phyloP scores from a whole-genome alignment of 64 coral and sea anemone species.

The Pocillopora verrucosa region DNA sequence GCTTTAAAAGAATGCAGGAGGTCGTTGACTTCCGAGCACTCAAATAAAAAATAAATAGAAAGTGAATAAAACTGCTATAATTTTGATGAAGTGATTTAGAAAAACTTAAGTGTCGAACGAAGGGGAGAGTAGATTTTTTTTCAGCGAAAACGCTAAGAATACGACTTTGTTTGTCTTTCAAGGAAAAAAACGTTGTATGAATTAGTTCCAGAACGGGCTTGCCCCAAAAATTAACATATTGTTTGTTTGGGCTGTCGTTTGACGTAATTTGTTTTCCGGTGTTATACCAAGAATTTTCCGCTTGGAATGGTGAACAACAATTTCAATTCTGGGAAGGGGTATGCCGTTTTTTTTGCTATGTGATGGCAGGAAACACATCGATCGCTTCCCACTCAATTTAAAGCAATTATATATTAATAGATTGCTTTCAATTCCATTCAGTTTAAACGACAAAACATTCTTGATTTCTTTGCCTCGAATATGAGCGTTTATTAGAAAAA shows the following conservation, averaged over 20 bases:
- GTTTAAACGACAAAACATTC: not conserved
- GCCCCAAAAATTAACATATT: not conserved
- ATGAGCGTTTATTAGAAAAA: not conserved
- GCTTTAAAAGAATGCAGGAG: not conserved
- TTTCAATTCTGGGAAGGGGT: slow-evolving; percentile 33
- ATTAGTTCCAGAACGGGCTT: slow-evolving; percentile 13
- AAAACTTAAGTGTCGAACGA: too few relatives aligned
- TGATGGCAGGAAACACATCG: not conserved
- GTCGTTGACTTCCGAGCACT: slow-evolving; percentile 15
- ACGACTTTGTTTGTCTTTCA: not conserved
- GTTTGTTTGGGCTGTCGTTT: not conserved
- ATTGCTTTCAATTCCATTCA: not conserved
- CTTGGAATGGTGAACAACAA: not conserved
- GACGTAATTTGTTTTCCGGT: slow-evolving; percentile 28
- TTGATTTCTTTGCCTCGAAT: not conserved
- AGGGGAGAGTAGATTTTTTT: too few relatives aligned
- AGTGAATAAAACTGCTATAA: too few relatives aligned
- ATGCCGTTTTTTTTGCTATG: not conserved
- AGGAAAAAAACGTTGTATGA: not conserved
- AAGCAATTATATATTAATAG: slow-evolving; percentile 26
- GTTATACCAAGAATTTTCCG: not conserved
- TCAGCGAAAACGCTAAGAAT: too few relatives aligned
- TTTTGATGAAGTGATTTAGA: too few relatives aligned
- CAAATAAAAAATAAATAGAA: not conserved
- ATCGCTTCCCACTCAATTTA: slow-evolving; percentile 8